phyloP scores from a whole-genome alignment of 2,113 vertebrate genomes.

The Irena cyanogastra region DNA sequence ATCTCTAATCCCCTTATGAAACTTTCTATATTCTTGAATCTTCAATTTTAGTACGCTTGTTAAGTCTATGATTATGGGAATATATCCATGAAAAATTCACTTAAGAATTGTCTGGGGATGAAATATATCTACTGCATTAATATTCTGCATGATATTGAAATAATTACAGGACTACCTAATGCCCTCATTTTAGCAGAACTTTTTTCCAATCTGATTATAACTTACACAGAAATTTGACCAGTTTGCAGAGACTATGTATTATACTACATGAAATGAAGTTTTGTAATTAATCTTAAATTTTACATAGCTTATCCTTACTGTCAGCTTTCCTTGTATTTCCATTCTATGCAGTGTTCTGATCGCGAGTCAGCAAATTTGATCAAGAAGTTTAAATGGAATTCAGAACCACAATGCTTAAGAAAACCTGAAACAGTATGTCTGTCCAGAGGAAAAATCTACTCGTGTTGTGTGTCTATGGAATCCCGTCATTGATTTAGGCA shows the following conservation, averaged over 20 bases:
- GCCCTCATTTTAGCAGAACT: neutral
- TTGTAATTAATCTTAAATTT: neutral
- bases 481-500: neutral
- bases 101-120: neutral
- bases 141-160: neutral
- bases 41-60: neutral
- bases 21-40: neutral
- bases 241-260: neutral
- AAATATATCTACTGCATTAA: neutral
- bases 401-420: neutral
- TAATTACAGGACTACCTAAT: neutral
- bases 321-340: neutral
- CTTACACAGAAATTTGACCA: neutral
- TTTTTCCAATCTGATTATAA: neutral
- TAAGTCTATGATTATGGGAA: neutral
- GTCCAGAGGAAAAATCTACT: neutral
- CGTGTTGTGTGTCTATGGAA: neutral
- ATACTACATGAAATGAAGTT: neutral
- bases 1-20: neutral
- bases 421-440: neutral
- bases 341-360: neutral
- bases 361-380: neutral
- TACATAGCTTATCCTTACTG: neutral
- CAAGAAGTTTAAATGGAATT: neutral
- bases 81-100: conserved; percentile 27